phyloP scores from a whole-genome alignment of 2,888 invertebrate genomes.

The Noctua comes region DNA sequence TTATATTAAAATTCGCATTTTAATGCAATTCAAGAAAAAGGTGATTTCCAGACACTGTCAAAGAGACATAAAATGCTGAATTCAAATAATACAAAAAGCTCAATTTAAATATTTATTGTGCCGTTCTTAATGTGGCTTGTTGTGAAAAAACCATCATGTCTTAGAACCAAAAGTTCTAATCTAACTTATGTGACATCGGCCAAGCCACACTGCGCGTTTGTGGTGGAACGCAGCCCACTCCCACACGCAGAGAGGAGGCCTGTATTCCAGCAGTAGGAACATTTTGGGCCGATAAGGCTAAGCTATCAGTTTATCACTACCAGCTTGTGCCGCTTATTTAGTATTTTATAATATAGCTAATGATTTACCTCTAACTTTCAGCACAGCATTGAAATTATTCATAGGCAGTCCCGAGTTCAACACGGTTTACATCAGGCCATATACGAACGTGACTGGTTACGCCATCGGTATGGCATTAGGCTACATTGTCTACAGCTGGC shows the following conservation, averaged over 20 bases:
- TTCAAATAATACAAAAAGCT: not conserved
- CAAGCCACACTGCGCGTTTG: not conserved
- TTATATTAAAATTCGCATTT: not conserved
- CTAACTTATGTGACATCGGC: not conserved
- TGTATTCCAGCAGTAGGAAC: not conserved
- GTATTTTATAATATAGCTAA: not conserved
- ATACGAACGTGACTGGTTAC: conserved; percentile 76
- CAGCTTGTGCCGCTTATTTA: not conserved
- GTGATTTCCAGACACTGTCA: not conserved
- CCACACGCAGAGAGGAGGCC: not conserved
- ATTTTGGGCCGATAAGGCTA: not conserved
- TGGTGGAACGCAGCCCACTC: not conserved
- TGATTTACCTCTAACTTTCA: conserved; percentile 47
- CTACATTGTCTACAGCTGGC: conserved; percentile 71
- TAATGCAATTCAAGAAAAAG: not conserved
- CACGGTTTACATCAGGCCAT: conserved; percentile 72
- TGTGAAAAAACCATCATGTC: not conserved
- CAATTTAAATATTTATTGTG: not conserved
- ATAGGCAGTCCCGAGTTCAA: conserved; percentile 68
- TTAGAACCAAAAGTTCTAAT: not conserved
- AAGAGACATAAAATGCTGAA: not conserved
- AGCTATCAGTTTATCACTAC: not conserved
- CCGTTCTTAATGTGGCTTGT: not conserved
- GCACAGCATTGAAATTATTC: conserved; percentile 61
- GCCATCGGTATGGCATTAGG: conserved; percentile 75